Evolutionary conservation across 2,888 invertebrate species (phyloP).

Genomic region (Pristionchus arcanus): DNA sequence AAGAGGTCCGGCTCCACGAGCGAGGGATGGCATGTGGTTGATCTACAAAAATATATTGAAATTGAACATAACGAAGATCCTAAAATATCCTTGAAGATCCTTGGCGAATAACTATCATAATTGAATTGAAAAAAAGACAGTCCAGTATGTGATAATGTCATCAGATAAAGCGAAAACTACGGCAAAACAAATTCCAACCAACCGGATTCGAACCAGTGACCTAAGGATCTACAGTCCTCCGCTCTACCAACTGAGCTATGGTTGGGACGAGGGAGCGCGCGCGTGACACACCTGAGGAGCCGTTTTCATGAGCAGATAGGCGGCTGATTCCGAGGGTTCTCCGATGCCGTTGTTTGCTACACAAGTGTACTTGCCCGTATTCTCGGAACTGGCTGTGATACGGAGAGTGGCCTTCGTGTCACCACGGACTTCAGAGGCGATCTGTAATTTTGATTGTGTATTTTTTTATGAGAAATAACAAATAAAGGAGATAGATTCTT

Average conservation of each 20-base stretch:
- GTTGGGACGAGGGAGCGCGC: background rate
- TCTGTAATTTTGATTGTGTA: background rate
- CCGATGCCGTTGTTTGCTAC: slow-evolving; percentile 77
- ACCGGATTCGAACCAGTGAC: slow-evolving; percentile 57
- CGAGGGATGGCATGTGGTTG: slow-evolving; percentile 48
- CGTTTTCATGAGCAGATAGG: slow-evolving; percentile 74
- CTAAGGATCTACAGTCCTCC: slow-evolving; percentile 65
- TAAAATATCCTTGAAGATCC: too few species aligned
- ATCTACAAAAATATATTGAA: slow-evolving; percentile 43
- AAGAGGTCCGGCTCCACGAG: slow-evolving; percentile 53
- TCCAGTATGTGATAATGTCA: too few species aligned
- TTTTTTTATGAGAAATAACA: background rate
- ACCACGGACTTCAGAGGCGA: slow-evolving; percentile 48
- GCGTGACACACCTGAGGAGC: slow-evolving; percentile 63
- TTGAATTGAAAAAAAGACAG: background rate
- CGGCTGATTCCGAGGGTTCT: slow-evolving; percentile 60
- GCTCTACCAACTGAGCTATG: slow-evolving; percentile 69
- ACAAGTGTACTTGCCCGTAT: slow-evolving; percentile 74
- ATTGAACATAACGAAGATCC: too few species aligned
- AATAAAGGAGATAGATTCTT: too few species aligned
- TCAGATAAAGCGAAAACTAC: background rate
- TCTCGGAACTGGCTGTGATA: slow-evolving; percentile 73
- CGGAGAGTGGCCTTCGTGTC: slow-evolving; percentile 63
- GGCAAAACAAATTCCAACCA: slow-evolving; percentile 54
- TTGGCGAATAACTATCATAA: too few species aligned